A percentile compares a stretch with the other conserved stretches of the same genome.
Conservation (phyloP, 2,797 vertebrate genomes). For the Siniperca undulata region DNA sequence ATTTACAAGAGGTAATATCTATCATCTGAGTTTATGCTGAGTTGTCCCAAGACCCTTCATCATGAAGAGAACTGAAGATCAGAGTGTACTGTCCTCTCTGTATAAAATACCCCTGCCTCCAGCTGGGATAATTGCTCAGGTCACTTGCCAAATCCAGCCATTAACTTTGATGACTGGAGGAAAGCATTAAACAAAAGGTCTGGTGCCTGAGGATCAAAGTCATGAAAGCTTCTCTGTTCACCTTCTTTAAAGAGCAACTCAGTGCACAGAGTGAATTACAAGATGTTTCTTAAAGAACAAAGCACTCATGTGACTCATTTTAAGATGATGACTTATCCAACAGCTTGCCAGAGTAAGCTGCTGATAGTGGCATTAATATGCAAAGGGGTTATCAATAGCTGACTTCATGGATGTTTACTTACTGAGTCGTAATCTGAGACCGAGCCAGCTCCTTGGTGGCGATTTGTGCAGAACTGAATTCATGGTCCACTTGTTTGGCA, state of each 20-base stretch:
- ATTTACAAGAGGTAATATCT: constrained; percentile 49
- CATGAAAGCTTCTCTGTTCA: not conserved
- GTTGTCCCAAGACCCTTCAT: constrained; percentile 24
- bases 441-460: constrained; percentile 82
- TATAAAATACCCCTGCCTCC: constrained; percentile 48
- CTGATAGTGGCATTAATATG: not conserved
- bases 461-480: constrained; percentile 79
- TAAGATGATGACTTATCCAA: constrained; percentile 4
- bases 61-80: constrained; percentile 50
- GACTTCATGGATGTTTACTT: constrained; percentile 68
- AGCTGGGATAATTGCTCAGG: constrained; percentile 62
- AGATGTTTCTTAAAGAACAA: not conserved
- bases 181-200: constrained; percentile 48
- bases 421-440: constrained; percentile 77
- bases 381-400: not conserved
- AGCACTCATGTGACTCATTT: constrained; percentile 25
- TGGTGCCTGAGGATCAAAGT: constrained; percentile 54
- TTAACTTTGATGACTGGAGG: constrained; percentile 54
- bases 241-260: constrained; percentile 4
- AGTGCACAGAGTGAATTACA: not conserved
- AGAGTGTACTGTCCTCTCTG: constrained; percentile 37
- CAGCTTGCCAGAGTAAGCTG: not conserved
- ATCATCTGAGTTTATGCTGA: constrained; percentile 45
- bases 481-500: constrained; percentile 84
- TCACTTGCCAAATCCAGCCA: constrained; percentile 63